Base-by-base conservation (phyloP, 1,140 invertebrate genomes). In the Drosophila equinoxialis region DNA sequence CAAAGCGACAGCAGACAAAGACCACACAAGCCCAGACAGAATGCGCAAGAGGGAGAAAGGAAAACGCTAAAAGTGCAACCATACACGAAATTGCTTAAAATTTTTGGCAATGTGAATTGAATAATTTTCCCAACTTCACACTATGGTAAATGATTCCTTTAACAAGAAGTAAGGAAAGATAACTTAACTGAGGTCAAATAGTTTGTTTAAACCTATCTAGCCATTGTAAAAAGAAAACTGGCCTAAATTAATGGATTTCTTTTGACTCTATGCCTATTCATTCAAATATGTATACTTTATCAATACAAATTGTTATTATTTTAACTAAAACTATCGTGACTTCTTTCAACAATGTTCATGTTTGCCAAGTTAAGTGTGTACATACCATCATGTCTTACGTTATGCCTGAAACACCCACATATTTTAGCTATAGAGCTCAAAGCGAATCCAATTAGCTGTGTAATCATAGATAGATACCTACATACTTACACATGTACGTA, bases 1-100 rank as follows among this genome's bases (percentile, higher is more conserved):
- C 69, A 81, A 61, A 57, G 45, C 55, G 59, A 70, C 30, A 26
- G 30, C 26, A 58, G 61, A 51, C 45, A 51, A 51, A 51, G 45
- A 51, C 4, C 45, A 51, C 17, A 23, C 17, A 20, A 8, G 17
- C 0, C 0, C 30, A 20, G 45, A 48, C 3, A 48, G 45, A 48
- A 14, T 20, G 45, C 8, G 45, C 14, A 14, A 51, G 45, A 51
- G 17, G 20, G 17, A 51, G 45, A 51, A 6, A 51, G 45, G 23
- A 51, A 51, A 51, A 14, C 17, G 17, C 17, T 51, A 11, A 51
- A 51, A 51, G 4, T 51, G 45, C 45, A 51, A 23, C 7, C 17
- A 48, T 23, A 23, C 1, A 37, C 35, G 45, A 48, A 51, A 51
- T 51, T 23, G 17, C 45, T 23, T 23, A 23, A 23, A 51, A 23